These are phyloP conservation scores for Caenorhabditis zanzibari DNA, from an alignment of 2,888 invertebrate genomes.

Conservation along the genomic window DNA sequence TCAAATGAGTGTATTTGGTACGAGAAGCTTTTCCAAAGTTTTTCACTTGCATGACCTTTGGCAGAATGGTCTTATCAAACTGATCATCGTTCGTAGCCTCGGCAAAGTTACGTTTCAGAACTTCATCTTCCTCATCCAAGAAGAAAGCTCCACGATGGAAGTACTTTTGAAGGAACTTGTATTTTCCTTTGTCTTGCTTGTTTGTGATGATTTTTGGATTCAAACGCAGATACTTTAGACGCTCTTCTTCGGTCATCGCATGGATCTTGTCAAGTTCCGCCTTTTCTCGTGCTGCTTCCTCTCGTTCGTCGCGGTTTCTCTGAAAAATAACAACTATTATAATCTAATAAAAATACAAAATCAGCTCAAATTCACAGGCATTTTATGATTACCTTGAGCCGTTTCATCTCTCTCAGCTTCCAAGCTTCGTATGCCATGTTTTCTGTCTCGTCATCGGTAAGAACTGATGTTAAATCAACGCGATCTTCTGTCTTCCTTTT, in stretches of 20 bases:
- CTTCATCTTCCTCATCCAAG: slow-evolving; percentile 86
- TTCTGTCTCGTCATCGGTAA: slow-evolving; percentile 83
- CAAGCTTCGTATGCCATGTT: slow-evolving; percentile 88
- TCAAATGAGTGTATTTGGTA: slow-evolving; percentile 98
- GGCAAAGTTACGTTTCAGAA: slow-evolving; percentile 89
- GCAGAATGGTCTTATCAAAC: slow-evolving; percentile 98
- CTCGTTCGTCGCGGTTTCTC: slow-evolving; percentile 72
- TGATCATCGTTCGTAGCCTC: slow-evolving; percentile 98
- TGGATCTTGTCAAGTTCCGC: slow-evolving; percentile 90
- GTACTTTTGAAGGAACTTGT: slow-evolving; percentile 99
- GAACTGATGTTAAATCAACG: slow-evolving; percentile 78
- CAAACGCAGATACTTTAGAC: slow-evolving; percentile 91
- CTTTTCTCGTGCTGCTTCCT: slow-evolving; percentile 77
- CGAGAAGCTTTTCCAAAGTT: slow-evolving; percentile 99
- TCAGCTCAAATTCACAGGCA: too few species aligned
- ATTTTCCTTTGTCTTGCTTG: slow-evolving; percentile 96
- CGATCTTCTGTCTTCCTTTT: slow-evolving; percentile 84
- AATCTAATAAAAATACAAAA: too few species aligned
- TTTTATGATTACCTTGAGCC: slow-evolving; percentile 89
- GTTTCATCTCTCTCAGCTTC: slow-evolving; percentile 96
- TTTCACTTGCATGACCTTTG: slow-evolving; percentile 99
- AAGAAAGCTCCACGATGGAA: slow-evolving; percentile 99
- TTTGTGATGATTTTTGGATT: slow-evolving; percentile 96
- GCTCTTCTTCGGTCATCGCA: slow-evolving; percentile 96
- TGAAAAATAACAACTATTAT: slow-evolving; percentile 22